Evolutionary conservation across 1,140 invertebrate genomes (phyloP).

Genomic region (Sinonovacula constricta): DNA sequence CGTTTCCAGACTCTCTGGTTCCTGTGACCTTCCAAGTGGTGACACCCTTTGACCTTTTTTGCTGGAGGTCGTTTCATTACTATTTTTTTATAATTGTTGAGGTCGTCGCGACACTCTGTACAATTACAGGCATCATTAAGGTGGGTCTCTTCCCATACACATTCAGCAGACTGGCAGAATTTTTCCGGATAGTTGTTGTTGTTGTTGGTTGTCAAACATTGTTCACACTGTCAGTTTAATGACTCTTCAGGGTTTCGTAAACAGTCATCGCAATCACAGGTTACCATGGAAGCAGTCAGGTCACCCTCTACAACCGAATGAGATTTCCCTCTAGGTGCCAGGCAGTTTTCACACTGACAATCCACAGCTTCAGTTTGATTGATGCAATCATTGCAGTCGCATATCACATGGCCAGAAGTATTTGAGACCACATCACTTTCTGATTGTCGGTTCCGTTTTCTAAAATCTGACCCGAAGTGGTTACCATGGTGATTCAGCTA

Average conservation of each 20-base stretch:
- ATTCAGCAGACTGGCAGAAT: conserved; percentile 3
- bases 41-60: conserved; percentile 3
- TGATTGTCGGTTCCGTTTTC: not conserved
- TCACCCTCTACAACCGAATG: not conserved
- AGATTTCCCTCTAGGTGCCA: conserved; percentile 18
- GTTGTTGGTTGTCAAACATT: conserved; percentile 5
- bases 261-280: conserved; percentile 45
- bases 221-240: conserved; percentile 34
- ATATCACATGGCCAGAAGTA: conserved; percentile 20
- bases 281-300: not conserved
- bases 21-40: conserved; percentile 12
- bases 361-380: conserved; percentile 17
- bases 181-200: not conserved
- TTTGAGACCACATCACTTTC: not conserved
- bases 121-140: not conserved
- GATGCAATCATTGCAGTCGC: conserved; percentile 42
- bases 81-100: not conserved
- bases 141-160: not conserved
- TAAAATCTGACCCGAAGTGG: not conserved
- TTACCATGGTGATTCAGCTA: not conserved
- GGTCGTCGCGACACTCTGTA: not conserved
- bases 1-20: too few species aligned
- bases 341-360: conserved; percentile 33
- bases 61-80: not conserved
- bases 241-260: conserved; percentile 3